phyloP scores from a whole-genome alignment of 2,797 vertebrate genomes.

The Leptodactylus fallax region DNA sequence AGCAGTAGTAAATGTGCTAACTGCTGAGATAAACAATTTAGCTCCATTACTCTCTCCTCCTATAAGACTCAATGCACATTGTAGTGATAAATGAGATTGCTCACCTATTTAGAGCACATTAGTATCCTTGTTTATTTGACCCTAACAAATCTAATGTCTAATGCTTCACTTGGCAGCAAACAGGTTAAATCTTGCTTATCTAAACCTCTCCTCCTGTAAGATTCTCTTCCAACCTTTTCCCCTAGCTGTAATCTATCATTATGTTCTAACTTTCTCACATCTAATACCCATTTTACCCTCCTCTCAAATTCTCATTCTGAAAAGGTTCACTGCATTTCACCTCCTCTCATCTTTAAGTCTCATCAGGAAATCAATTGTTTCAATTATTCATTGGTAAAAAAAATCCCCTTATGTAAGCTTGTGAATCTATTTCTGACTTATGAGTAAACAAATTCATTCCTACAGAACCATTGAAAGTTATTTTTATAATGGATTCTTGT shows the following conservation, averaged over 20 bases:
- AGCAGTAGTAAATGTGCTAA: not conserved
- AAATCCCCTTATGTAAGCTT: conserved; percentile 3
- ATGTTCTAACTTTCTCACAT: conserved; percentile 55
- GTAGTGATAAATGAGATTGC: conserved; percentile 29
- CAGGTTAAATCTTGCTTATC: conserved; percentile 49
- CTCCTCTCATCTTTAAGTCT: conserved; percentile 51
- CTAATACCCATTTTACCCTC: conserved; percentile 50
- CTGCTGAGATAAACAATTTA: not conserved
- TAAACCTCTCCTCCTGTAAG: conserved; percentile 40
- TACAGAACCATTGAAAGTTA: not conserved
- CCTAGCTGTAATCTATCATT: conserved; percentile 50
- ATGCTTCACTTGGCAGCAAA: conserved; percentile 49
- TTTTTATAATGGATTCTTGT: not conserved
- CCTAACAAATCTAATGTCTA: conserved; percentile 42
- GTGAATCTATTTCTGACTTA: not conserved
- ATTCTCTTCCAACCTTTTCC: conserved; percentile 48
- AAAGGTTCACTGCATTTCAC: conserved; percentile 54
- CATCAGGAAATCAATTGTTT: conserved; percentile 55
- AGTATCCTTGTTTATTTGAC: conserved; percentile 51
- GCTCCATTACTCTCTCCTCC: not conserved
- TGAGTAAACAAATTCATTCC: not conserved
- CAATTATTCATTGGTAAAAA: conserved; percentile 41
- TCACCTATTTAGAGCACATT: conserved; percentile 43
- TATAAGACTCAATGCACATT: not conserved
- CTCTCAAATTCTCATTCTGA: conserved; percentile 49